phyloP scores from a whole-genome alignment of 92 coral and sea anemone genomes.

The Virgularia gustaviana region DNA sequence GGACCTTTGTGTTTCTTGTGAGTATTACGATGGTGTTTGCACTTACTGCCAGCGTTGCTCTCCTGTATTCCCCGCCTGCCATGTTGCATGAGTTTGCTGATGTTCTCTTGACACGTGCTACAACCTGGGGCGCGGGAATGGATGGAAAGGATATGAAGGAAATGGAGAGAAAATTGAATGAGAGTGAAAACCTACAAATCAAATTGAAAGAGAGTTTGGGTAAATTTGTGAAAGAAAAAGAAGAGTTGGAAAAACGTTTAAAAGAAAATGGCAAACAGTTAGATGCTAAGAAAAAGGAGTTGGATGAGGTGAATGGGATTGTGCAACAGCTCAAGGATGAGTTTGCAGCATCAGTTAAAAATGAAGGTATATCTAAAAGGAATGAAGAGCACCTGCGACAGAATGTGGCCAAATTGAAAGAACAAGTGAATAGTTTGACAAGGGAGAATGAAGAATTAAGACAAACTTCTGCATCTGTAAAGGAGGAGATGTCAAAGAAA shows the following conservation, averaged over 20 bases:
- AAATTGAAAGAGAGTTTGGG: not conserved
- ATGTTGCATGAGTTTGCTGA: slow-evolving; percentile 1
- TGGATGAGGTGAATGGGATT: too few species aligned
- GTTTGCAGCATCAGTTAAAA: not conserved
- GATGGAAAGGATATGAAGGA: not conserved
- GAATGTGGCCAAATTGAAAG: not conserved
- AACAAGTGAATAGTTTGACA: not conserved
- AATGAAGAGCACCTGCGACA: not conserved
- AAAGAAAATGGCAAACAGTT: not conserved
- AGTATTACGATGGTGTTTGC: not conserved
- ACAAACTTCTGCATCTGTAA: not conserved
- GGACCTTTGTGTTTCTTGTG: not conserved
- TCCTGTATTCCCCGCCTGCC: slow-evolving; percentile 17
- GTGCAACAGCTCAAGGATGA: too few species aligned
- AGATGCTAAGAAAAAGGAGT: not conserved
- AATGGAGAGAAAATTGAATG: not conserved
- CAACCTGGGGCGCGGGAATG: not conserved
- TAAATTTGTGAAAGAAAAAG: not conserved
- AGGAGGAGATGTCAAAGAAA: not conserved
- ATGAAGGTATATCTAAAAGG: not conserved
- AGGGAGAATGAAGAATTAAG: not conserved
- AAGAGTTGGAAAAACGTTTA: not conserved
- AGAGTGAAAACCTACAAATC: not conserved
- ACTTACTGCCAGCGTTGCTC: not conserved
- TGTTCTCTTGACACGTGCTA: not conserved